Base-by-base conservation (phyloP, 2,797 vertebrate species). In the Enteromius paludinosus region DNA sequence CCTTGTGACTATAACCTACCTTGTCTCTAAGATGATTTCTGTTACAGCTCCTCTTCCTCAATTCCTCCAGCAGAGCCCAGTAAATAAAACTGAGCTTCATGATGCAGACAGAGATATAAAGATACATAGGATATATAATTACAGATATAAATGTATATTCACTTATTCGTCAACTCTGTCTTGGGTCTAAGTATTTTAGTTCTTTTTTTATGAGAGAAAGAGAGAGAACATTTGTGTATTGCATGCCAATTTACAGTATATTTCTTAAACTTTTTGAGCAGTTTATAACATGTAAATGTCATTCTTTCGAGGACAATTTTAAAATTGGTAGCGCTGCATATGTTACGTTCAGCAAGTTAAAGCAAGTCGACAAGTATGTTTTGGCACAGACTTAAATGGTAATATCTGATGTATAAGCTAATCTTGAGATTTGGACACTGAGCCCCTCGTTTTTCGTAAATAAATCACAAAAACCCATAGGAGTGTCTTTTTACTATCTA, bases 241-340 rank as follows among this genome's bases (percentile, higher is more conserved):
- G 97, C 97, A 97, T 97, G 97, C 96, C 94, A 94, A 95, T 94
- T 96, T 95, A 94, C 95, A 92, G 95, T 97, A 94, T 93, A 92
- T 96, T 94, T 95, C 95, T 95, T 96, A 95, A 95, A 92, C 90
- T 94, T 88, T 95, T 95, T 96, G 95, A 97, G 96, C 96, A 94
- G 96, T 97, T 97, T 96, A 95, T 96, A 97, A 96, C 96, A 96
- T 97, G 96, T 96, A 96, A 94, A 94, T 96, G 95, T 95, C 96
- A 94, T 94, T 96, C 93, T 93, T 92, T 93, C 20, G 47, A 79
- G 93, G 85, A 78, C 83, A 85, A 85, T 75, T 90, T 90, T 90
- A 90, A 88, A 88, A 91, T 94, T 94, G 93, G 94, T 95, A 94
- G 93, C 91, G 88, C 91, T 95, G 94, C 95, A 94, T 78, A 88